These are phyloP conservation scores for Alentia gelatinosa DNA, from an alignment of 2,888 invertebrate genomes.

Conservation along the genomic window DNA sequence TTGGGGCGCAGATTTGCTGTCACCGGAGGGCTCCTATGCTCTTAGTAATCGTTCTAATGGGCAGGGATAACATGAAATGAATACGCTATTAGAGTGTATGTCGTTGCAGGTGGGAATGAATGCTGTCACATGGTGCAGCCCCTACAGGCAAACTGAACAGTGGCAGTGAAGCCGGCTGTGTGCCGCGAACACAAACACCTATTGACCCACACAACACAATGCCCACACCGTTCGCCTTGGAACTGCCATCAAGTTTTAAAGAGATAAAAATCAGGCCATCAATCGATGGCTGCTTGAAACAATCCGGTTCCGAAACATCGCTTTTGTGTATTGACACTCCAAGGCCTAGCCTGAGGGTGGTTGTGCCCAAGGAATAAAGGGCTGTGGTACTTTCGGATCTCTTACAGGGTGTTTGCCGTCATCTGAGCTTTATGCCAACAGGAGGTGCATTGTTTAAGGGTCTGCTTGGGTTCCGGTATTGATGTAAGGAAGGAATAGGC, in stretches of 20 bases:
- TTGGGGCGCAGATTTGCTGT: neutral
- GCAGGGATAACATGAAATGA: neutral
- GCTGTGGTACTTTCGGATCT: neutral
- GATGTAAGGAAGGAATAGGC: neutral
- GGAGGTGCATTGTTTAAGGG: neutral
- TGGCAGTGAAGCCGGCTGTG: neutral
- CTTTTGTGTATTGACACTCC: neutral
- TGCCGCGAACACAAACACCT: neutral
- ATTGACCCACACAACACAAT: neutral
- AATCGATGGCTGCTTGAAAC: neutral
- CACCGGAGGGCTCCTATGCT: neutral
- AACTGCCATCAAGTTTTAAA: neutral
- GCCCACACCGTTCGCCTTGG: neutral
- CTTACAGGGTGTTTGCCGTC: neutral
- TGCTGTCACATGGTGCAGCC: neutral
- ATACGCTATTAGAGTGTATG: neutral
- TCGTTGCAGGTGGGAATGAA: neutral
- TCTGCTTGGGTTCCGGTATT: neutral
- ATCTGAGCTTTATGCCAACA: neutral
- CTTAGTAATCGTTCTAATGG: neutral
- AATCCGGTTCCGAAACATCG: neutral
- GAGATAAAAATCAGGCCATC: neutral
- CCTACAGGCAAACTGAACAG: neutral
- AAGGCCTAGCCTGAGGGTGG: neutral
- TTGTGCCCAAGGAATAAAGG: neutral